Evolutionary conservation across 92 coral and sea anemone species (phyloP).

Genomic region (Porites lobata): DNA sequence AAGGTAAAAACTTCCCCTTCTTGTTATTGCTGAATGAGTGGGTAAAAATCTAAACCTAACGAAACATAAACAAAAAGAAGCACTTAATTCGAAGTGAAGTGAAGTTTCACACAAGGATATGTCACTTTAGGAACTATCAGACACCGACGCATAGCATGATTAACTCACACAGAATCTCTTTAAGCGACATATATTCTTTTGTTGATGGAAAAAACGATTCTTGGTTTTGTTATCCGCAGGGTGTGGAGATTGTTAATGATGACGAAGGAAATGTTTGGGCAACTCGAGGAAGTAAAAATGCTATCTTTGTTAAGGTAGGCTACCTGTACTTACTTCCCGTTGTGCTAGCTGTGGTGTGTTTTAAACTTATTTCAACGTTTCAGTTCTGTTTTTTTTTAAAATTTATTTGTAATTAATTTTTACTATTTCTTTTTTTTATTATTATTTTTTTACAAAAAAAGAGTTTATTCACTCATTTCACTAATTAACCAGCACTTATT

Average conservation of each 20-base stretch:
- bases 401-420: too few species aligned
- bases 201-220: background rate
- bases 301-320: constrained; percentile 74
- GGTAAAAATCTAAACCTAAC: background rate
- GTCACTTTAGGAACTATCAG: background rate
- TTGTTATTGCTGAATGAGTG: background rate
- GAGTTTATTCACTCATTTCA: too few species aligned
- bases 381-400: too few species aligned
- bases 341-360: too few species aligned
- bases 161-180: background rate
- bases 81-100: too few species aligned
- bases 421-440: too few species aligned
- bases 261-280: constrained; percentile 78
- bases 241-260: constrained; percentile 71
- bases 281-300: constrained; percentile 74
- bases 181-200: background rate
- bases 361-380: too few species aligned
- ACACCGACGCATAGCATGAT: background rate
- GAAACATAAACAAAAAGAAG: background rate
- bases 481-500: too few species aligned
- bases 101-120: too few species aligned
- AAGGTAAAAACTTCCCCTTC: constrained; percentile 49
- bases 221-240: constrained; percentile 37
- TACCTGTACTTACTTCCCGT: too few species aligned
- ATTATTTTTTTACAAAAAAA: too few species aligned